Conservation (phyloP, 2,888 invertebrate genomes). For the Carabus problematicus region DNA sequence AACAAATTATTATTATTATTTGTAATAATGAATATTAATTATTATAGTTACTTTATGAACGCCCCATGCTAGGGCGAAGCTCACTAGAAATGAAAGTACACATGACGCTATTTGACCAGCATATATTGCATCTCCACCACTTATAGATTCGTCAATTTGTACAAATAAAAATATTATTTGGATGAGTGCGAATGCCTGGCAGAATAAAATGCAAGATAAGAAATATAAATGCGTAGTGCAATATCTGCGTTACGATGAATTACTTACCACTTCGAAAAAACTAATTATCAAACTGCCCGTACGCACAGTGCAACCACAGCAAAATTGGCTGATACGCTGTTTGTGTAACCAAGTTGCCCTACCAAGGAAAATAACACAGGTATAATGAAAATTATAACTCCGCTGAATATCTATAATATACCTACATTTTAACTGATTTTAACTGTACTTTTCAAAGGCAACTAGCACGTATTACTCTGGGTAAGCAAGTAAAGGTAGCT, state of each 20-base stretch:
- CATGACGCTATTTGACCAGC: conserved; percentile 1
- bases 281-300: conserved; percentile 10
- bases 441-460: too few species aligned
- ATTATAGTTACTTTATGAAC: not conserved
- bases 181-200: too few species aligned
- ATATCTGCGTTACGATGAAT: not conserved
- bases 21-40: not conserved
- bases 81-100: not conserved
- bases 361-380: too few species aligned
- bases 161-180: too few species aligned
- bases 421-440: not conserved
- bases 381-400: not conserved
- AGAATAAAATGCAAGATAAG: too few species aligned
- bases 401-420: not conserved
- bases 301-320: not conserved
- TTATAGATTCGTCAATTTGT: too few species aligned
- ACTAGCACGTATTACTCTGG: too few species aligned
- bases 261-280: conserved; percentile 7
- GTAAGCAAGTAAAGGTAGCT: too few species aligned
- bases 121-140: too few species aligned
- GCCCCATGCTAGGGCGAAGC: not conserved
- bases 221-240: too few species aligned
- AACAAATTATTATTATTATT: not conserved
- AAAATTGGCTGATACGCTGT: not conserved
- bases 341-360: not conserved